Evolutionary conservation across 2,888 invertebrate genomes (phyloP), one percentile per base, ranked within the genome.

Genomic region (Auanema sp.): DNA sequence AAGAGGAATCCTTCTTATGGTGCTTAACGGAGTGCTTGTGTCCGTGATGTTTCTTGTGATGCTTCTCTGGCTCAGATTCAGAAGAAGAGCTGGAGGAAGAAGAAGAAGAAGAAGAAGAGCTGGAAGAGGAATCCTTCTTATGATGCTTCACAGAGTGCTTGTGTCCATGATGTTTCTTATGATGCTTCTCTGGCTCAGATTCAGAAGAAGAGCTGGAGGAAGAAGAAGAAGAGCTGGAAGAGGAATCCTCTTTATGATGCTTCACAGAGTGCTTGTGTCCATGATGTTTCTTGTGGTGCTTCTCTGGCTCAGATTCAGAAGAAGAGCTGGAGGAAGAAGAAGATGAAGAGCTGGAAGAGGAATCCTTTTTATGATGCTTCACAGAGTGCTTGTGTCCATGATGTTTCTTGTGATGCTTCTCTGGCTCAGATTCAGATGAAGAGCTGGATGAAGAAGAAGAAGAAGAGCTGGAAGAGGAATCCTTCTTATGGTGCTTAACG

Each of bases 21-120:
- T 50, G 12, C 24, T 50, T 16, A 11, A 11, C 2, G 24, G 16
- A 23, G 3, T 58, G 24, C 51, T 24, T 50, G 53, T 53, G 53
- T 5, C 23, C 33, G 2, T 23, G 18, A 14, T 18, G 24, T 10
- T 53, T 23, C 44, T 57, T 50, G 33, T 58, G 50, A 11, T 51
- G 52, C n/a, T 60, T 33, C 58, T 58, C 58, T 16, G 58, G 49
- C 49, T 58, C 58, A n/a, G 58, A 58, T 11, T 58, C 58, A 47
- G 58, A 58, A 47, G 58, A 58, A 11, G 47, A 60, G 21, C 50
- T 25, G 8, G 58, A 58, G 14, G 52, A 51, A 14, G 42, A 43
- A 16, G 52, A 51, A 14, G 42, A 43, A 23, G 58, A 58, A 49
- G 58, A 58, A 2, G 24, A 24, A 23, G 49, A 24, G 24, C 50